Evolutionary conservation across 2,797 vertebrate species (phyloP).

Genomic region (Distichodus sexfasciatus): DNA sequence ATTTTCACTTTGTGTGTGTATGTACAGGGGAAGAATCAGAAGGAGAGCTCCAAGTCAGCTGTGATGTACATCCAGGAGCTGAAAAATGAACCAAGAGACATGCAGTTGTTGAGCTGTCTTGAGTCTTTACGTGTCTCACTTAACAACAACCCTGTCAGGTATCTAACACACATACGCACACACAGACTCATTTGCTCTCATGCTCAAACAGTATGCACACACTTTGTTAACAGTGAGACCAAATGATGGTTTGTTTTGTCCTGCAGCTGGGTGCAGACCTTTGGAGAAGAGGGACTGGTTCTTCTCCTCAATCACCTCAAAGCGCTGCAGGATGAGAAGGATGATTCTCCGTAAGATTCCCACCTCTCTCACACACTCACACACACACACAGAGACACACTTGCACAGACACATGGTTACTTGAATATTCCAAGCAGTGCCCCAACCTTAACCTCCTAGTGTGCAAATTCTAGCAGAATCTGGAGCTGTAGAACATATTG

Average conservation of each 20-base stretch:
- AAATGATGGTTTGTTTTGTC: neutral
- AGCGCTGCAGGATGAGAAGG: slow-evolving; percentile 82
- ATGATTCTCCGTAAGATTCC: slow-evolving; percentile 74
- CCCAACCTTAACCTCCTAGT: no score
- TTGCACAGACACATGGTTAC: no score
- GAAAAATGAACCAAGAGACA: slow-evolving; percentile 75
- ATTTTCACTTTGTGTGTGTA: slow-evolving; percentile 4
- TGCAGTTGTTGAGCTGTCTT: slow-evolving; percentile 78
- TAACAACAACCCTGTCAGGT: slow-evolving; percentile 95
- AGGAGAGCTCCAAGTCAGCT: slow-evolving; percentile 84
- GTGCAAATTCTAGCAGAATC: no score
- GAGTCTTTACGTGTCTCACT: slow-evolving; percentile 90
- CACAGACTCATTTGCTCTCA: neutral
- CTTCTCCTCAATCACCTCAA: slow-evolving; percentile 79
- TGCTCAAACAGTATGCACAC: neutral
- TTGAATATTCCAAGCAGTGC: no score
- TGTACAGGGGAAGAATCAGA: slow-evolving; percentile 82
- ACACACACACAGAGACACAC: neutral
- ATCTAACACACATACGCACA: slow-evolving; percentile 24
- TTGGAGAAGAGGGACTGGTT: slow-evolving; percentile 84
- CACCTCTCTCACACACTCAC: neutral
- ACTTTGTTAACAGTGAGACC: neutral
- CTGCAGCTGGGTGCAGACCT: slow-evolving; percentile 89
- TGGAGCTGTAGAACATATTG: no score
- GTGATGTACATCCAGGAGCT: slow-evolving; percentile 89